Evolutionary conservation across 2,113 vertebrate species (phyloP).

Genomic region (Acrocephalus arundinaceus): DNA sequence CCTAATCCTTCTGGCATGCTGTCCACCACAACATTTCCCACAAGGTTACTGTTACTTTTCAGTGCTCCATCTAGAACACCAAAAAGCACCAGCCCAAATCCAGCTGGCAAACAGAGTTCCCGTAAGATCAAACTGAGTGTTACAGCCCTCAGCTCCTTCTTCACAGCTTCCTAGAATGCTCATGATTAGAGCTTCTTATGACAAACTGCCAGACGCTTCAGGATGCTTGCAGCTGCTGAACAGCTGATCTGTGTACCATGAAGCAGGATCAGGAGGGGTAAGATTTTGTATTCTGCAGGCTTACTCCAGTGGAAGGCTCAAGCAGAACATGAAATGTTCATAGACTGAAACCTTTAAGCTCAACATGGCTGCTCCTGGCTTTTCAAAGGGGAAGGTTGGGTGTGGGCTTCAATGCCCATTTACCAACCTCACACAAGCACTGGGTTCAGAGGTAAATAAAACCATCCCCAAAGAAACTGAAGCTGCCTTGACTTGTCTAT

Average conservation of each 20-base stretch:
- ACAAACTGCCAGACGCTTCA: background rate
- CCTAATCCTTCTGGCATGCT: background rate
- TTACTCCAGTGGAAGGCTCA: background rate
- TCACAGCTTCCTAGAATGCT: background rate
- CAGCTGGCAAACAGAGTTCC: background rate
- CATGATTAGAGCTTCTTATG: background rate
- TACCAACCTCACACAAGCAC: background rate
- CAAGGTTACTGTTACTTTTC: background rate
- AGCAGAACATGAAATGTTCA: background rate
- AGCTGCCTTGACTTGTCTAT: background rate
- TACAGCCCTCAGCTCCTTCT: background rate
- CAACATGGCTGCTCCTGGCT: background rate
- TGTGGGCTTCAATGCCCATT: background rate
- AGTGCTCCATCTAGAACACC: background rate
- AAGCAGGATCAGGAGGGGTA: background rate
- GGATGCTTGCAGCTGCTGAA: background rate
- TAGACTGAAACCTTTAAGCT: background rate
- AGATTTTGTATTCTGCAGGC: background rate
- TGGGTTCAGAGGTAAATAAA: background rate
- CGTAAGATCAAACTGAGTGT: background rate
- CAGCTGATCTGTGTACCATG: background rate
- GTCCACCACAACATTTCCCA: background rate
- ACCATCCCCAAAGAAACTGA: background rate
- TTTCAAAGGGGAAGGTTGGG: background rate
- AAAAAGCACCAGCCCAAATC: background rate